phyloP scores from a whole-genome alignment of 2,797 vertebrate genomes.

The Kryptopterus vitreolus region DNA sequence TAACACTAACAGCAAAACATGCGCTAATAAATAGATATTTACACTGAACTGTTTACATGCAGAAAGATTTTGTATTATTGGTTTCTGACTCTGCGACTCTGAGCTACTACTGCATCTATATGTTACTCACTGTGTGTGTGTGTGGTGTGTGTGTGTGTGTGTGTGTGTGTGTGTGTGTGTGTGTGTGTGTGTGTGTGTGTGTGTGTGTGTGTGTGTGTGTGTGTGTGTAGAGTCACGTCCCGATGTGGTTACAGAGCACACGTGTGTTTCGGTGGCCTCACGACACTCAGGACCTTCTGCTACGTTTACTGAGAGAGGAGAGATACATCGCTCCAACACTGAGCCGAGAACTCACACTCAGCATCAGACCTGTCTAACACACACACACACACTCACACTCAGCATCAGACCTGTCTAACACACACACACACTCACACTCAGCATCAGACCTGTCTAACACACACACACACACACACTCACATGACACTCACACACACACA shows the following conservation, averaged over 20 bases:
- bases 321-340: slow-evolving; percentile 83
- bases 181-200: slow-evolving; percentile 1
- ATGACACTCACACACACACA: neutral
- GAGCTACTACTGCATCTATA: too few species aligned
- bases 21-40: too few species aligned
- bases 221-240: slow-evolving; percentile 80
- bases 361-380: slow-evolving; percentile 76
- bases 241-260: slow-evolving; percentile 91
- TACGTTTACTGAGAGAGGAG: slow-evolving; percentile 88
- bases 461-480: too few species aligned
- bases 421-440: neutral
- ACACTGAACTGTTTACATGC: too few species aligned
- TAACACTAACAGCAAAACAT: too few species aligned
- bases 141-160: too few species aligned
- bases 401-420: neutral
- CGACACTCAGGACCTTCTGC: slow-evolving; percentile 84
- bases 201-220: slow-evolving; percentile 24
- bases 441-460: too few species aligned
- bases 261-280: slow-evolving; percentile 87
- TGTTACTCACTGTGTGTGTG: too few species aligned
- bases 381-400: neutral
- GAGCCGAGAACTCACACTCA: slow-evolving; percentile 83
- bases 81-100: too few species aligned
- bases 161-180: too few species aligned
- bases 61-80: too few species aligned